These are phyloP conservation scores for Chrysodeixis includens DNA, from an alignment of 2,888 invertebrate genomes.

Conservation along the genomic window DNA sequence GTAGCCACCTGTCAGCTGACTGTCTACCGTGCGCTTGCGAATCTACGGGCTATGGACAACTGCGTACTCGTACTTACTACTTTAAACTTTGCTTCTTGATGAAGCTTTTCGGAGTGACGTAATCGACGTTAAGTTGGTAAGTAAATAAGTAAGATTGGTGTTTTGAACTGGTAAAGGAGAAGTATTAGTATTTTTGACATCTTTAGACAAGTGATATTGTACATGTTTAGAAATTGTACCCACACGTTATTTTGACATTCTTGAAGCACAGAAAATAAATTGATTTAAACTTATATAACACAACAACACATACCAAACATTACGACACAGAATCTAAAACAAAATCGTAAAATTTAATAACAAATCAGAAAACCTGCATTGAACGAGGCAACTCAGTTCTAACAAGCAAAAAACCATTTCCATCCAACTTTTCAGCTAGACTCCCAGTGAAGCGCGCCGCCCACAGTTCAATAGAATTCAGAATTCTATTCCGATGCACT, in stretches of 20 bases:
- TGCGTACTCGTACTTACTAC: conserved; percentile 60
- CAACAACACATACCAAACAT: background rate
- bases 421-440: conserved; percentile 80
- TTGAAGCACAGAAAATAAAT: no score
- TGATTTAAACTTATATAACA: no score
- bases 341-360: conserved; percentile 56
- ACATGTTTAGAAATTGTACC: no score
- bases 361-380: conserved; percentile 69
- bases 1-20: conserved; percentile 81
- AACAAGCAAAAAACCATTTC: conserved; percentile 77
- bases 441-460: conserved; percentile 74
- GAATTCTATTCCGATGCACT: conserved; percentile 75
- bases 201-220: no score
- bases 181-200: no score
- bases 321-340: conserved; percentile 35
- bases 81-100: conserved; percentile 44
- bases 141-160: conserved; percentile 1
- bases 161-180: background rate
- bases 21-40: conserved; percentile 70
- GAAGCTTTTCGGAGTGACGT: conserved; percentile 15
- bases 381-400: conserved; percentile 66
- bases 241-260: no score
- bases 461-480: conserved; percentile 79
- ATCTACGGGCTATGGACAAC: conserved; percentile 63
- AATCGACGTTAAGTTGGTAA: conserved; percentile 7